These are phyloP conservation scores for Eilema depressum DNA, from an alignment of 2,888 invertebrate species.

Conservation along the genomic window DNA sequence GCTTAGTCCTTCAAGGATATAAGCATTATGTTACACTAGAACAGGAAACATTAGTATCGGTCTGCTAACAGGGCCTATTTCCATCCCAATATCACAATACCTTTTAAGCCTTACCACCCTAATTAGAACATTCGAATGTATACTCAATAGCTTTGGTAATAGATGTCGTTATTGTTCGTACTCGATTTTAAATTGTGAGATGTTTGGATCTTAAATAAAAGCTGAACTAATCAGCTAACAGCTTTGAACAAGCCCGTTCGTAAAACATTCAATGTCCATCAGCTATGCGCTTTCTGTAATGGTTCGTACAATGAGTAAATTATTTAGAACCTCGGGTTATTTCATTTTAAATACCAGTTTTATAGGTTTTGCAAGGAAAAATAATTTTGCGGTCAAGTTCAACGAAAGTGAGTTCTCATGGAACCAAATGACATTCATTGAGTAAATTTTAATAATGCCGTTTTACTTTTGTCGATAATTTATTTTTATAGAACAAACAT, in stretches of 20 bases:
- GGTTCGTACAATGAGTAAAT: conserved; percentile 31
- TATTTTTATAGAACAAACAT: too few species aligned
- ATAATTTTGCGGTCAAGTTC: neutral
- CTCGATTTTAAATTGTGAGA: conserved; percentile 33
- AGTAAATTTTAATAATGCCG: neutral
- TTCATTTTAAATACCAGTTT: neutral
- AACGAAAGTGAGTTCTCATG: neutral
- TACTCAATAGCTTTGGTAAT: neutral
- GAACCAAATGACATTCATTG: neutral
- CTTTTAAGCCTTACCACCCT: conserved; percentile 21
- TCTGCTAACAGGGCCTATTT: conserved; percentile 60
- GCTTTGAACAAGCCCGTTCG: conserved; percentile 39
- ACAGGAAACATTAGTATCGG: conserved; percentile 52
- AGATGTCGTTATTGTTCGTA: conserved; percentile 36
- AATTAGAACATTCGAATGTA: neutral
- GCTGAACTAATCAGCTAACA: conserved; percentile 65
- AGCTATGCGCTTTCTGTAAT: conserved; percentile 35
- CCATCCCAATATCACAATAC: conserved; percentile 60
- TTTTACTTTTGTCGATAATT: too few species aligned
- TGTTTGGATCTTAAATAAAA: conserved; percentile 56
- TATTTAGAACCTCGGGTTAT: conserved; percentile 7
- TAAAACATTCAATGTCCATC: conserved; percentile 49
- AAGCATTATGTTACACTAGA: conserved; percentile 15
- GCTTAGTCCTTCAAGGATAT: conserved; percentile 47
- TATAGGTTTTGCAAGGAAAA: neutral